Evolutionary conservation across 35 echinoderm and acorn worm genomes (phyloP).

Genomic region (Patiria miniata): DNA sequence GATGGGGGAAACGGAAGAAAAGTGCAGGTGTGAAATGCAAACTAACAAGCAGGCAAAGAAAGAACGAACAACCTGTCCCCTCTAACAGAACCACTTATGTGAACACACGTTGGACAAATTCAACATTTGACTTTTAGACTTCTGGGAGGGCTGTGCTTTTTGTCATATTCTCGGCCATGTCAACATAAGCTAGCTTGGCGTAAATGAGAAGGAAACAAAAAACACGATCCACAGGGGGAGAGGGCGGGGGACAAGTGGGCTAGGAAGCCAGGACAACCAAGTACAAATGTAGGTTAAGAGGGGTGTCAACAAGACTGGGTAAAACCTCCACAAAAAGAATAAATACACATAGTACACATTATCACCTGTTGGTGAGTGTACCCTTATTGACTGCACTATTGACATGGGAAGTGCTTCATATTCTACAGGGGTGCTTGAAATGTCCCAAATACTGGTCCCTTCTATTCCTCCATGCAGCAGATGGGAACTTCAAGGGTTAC

Average conservation of each 20-base stretch:
- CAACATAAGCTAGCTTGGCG: neutral
- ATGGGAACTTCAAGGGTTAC: too few relatives aligned
- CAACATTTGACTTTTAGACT: constrained; percentile 24
- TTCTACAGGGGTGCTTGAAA: too few relatives aligned
- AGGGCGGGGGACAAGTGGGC: too few relatives aligned
- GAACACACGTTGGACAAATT: constrained; percentile 14
- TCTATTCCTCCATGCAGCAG: too few relatives aligned
- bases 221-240: too few relatives aligned
- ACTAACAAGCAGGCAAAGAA: neutral
- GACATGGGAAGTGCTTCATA: too few relatives aligned
- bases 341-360: too few relatives aligned
- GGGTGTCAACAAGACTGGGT: neutral
- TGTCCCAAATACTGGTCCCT: too few relatives aligned
- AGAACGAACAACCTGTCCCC: neutral
- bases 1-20: neutral
- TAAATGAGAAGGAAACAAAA: neutral
- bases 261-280: too few relatives aligned
- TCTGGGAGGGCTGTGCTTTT: constrained; percentile 8
- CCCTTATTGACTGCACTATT: too few relatives aligned
- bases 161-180: constrained; percentile 14
- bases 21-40: constrained; percentile 18
- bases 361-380: too few relatives aligned
- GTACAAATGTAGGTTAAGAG: neutral
- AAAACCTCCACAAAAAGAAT: too few relatives aligned
- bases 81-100: neutral